Evolutionary conservation across 23 tunicate genomes (phyloP).

Genomic region (Pegea sp.): DNA sequence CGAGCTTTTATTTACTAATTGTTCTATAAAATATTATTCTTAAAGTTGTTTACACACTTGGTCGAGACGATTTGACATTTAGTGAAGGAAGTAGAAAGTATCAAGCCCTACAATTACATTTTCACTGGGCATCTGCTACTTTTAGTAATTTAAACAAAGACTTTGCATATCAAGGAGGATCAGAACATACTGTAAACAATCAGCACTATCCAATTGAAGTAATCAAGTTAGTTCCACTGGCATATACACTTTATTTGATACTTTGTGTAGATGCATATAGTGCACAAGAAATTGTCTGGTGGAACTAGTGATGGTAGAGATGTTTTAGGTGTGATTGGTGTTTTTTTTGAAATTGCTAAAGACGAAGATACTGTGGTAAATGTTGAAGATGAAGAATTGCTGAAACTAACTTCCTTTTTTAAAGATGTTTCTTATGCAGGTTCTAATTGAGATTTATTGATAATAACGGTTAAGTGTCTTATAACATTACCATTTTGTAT

Average conservation of each 20-base stretch:
- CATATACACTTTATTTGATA: too few relatives aligned
- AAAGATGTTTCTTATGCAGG: constrained; percentile 13
- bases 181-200: constrained; percentile 62
- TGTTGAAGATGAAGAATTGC: constrained; percentile 2
- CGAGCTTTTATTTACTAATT: too few relatives aligned
- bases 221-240: too few relatives aligned
- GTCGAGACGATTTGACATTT: constrained; percentile 3
- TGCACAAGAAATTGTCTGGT: constrained; percentile 21
- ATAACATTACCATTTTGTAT: too few relatives aligned
- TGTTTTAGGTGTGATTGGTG: constrained; percentile 33
- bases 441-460: too few relatives aligned
- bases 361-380: constrained; percentile 4
- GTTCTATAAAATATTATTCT: too few relatives aligned
- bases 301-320: constrained; percentile 1
- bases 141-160: constrained; percentile 1
- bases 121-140: constrained; percentile 54
- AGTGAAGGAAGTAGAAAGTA: constrained; percentile 2
- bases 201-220: constrained; percentile 63
- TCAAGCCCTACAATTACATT: constrained; percentile 44
- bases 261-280: constrained; percentile 60
- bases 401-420: constrained; percentile 10
- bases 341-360: constrained; percentile 15
- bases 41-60: too few relatives aligned
- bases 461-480: too few relatives aligned
- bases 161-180: constrained; percentile 21